Base-by-base conservation (phyloP, 2,888 invertebrate species). In the Venustoraphidia nigricollis region DNA sequence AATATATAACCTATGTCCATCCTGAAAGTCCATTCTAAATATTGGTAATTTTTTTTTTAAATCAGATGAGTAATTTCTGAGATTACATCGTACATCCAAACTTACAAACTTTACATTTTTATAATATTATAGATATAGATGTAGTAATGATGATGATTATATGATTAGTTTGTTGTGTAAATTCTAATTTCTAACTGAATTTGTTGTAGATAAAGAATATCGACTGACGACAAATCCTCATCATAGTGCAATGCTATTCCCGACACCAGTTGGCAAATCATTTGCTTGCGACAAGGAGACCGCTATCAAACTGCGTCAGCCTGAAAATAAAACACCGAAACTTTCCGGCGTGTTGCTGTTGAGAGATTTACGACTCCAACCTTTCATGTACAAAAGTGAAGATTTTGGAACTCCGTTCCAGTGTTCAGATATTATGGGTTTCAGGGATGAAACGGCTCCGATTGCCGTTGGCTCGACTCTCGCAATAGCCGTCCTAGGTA, bases 261-360 rank as follows among this genome's bases (percentile, higher is more conserved):
- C 86, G 1, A 91, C 91, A 0, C 90, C 90, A 0, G 86, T 91
- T 9, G 90, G 90, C 13, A 86, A 87, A 61, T 87, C 90, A 0
- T 91, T 81, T 65, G 70, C 76, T 46, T 92, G 92, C 61, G 74
- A 73, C 41, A 76, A 78, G 46, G 86, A 83, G 63, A 79, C 78
- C 49, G 69, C 77, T 3, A 70, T 84, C 2, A 71, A 79, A 1
- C 66, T 91, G 52, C 67, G 56, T 63, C 66, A 60, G 64, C 68
- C 62, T 62, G 64, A 59, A 66, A 39, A 13, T 8, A 6, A 39
- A 10, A 39, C 27, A 14, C 42, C 17, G 11, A 14, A 35, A 14
- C 41, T 46, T 34, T 27, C 27, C 3, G 82, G 80, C 1, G 77
- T 76, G 41, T 66, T 83, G 1, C 76, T 77, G 56, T 68, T 83